Percentiles rank a stretch among this genome's conserved stretches.
Evolutionary conservation across 2,113 vertebrate species (phyloP).

Genomic region (Hiodon alosoides): DNA sequence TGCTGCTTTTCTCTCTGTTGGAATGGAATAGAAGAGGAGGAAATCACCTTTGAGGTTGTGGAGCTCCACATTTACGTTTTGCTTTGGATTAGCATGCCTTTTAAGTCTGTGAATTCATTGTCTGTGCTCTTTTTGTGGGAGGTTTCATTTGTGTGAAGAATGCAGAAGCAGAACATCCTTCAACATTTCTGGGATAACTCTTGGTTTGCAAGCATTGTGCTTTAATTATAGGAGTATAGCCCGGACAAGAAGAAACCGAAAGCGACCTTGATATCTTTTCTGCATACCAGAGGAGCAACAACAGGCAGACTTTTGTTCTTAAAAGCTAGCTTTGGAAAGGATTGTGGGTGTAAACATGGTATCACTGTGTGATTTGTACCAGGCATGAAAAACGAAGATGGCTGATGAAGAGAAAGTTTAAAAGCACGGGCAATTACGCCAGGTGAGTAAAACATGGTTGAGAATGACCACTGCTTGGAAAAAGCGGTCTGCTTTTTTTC

Average conservation of each 20-base stretch:
- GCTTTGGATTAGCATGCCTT: not conserved
- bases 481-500: too few species aligned
- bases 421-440: too few species aligned
- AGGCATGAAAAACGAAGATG: not conserved
- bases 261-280: not conserved
- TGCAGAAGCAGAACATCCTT: conserved; percentile 3
- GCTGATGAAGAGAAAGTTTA: too few species aligned
- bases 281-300: not conserved
- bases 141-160: not conserved
- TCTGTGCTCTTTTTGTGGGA: not conserved
- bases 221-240: not conserved
- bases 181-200: not conserved
- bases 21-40: too few species aligned
- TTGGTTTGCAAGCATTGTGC: not conserved
- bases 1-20: too few species aligned
- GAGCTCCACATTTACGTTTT: too few species aligned
- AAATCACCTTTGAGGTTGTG: too few species aligned
- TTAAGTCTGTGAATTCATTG: not conserved
- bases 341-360: not conserved
- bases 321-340: not conserved
- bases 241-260: not conserved
- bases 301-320: not conserved
- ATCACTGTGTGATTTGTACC: not conserved
- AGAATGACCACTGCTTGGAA: too few species aligned
- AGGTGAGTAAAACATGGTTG: too few species aligned